These are phyloP conservation scores for Anhinga anhinga DNA, from an alignment of 2,113 vertebrate species.

Conservation along the genomic window DNA sequence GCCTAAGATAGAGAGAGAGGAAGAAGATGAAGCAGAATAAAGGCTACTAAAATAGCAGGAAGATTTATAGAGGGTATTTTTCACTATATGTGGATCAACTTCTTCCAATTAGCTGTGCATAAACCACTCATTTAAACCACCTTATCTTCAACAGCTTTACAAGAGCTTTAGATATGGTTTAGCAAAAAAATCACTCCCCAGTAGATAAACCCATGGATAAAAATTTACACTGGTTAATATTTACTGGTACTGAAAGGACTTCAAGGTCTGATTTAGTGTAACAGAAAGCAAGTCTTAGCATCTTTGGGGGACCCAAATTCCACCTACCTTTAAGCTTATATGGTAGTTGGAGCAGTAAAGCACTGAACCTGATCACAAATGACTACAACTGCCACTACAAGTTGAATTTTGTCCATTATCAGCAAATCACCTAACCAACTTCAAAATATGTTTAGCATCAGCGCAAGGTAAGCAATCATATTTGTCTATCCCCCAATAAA, in stretches of 20 bases:
- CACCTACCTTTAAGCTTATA: background rate
- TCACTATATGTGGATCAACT: background rate
- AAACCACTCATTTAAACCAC: background rate
- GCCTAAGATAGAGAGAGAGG: background rate
- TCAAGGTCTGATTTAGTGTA: background rate
- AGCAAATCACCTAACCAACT: background rate
- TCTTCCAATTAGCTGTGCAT: background rate
- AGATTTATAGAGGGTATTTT: background rate
- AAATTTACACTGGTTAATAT: background rate
- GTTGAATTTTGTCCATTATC: background rate
- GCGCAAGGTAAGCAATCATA: background rate
- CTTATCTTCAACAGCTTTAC: background rate
- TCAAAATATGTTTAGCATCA: background rate
- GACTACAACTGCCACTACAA: background rate
- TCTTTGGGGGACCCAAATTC: background rate
- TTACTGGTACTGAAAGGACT: background rate
- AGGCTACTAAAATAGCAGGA: background rate
- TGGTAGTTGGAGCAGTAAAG: background rate
- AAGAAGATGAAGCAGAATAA: background rate
- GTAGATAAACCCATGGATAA: background rate
- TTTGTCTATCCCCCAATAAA: background rate
- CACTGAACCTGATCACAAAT: background rate
- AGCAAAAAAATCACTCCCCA: background rate
- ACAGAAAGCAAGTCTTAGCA: background rate
- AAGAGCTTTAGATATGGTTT: background rate